A percentile compares a stretch with the other conserved stretches of the same genome.
Conservation (phyloP, 2,113 vertebrate species). For the Paraplagusia blochii region DNA sequence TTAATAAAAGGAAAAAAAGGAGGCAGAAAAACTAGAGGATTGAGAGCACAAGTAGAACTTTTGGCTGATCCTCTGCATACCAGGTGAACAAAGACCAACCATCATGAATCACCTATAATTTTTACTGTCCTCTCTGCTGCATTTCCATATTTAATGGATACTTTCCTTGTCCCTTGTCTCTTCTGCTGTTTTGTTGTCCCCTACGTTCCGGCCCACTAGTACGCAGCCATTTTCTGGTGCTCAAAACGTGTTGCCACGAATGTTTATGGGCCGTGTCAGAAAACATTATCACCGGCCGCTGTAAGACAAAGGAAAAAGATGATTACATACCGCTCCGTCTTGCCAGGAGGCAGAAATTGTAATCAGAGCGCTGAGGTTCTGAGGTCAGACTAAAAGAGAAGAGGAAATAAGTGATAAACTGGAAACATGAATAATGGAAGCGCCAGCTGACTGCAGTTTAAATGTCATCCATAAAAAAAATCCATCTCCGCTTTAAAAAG, state of each 20-base stretch:
- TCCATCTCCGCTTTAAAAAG: no score
- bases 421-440: conserved; percentile 27
- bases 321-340: neutral
- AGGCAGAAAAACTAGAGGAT: neutral
- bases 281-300: conserved; percentile 50
- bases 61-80: no score
- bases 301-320: conserved; percentile 9
- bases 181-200: conserved; percentile 14
- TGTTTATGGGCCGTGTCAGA: conserved; percentile 42
- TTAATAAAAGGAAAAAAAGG: neutral
- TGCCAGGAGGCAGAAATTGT: conserved; percentile 7
- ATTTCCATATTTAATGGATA: conserved; percentile 53
- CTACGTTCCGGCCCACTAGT: conserved; percentile 18
- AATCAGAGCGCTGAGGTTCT: conserved; percentile 23
- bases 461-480: conserved; percentile 5
- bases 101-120: neutral
- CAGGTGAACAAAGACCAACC: neutral
- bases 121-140: conserved; percentile 1
- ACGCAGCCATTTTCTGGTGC: conserved; percentile 11
- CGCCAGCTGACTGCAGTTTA: neutral
- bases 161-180: conserved; percentile 26
- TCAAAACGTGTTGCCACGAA: conserved; percentile 12
- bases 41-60: no score
- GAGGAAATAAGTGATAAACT: neutral
- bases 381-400: conserved; percentile 10